Base-by-base conservation (phyloP, 2,113 vertebrate genomes). In the Sylvia atricapilla region DNA sequence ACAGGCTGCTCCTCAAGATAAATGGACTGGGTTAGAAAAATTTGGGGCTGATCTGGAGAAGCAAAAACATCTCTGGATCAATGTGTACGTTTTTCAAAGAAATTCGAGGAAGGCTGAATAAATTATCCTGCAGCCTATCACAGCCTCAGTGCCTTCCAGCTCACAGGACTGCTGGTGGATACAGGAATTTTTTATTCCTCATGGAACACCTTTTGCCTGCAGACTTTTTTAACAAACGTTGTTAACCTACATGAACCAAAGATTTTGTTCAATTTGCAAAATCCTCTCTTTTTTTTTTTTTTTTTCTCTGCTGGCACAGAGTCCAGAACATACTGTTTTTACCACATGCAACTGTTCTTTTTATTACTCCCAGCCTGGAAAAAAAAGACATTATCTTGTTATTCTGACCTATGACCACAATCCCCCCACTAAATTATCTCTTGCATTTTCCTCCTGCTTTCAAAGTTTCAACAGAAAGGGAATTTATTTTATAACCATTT, bases 301-400 rank as follows among this genome's bases (percentile, higher is more conserved):
- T 43, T 44, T 44, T 22, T 70, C 56, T 33, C 83, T 86, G 53
- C 72, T 96, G 95, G 94, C 92, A 93, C 25, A 1, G 49, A 78
- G 76, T 93, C 83, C 56, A 95, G 95, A 93, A 96, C 94, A 95
- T 94, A 90, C 83, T 78, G 90, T 94, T 96, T 96, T 90, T 84
- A 90, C 93, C 88, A 92, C 80, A 63, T 76, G 68, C 86, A 90
- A 96, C 80, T 75, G 52, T n/a, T 92, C 92, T 95, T 94, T 95
- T 95, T 90, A 94, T 87, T 96, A 62, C 88, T 92, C 63, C 64
- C 83, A 89, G 90, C 60, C 88, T 94, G 76, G 79, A 96, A 93
- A 93, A 91, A 91, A 91, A 82, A 96, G 86, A 93, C 92, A 73
- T 60, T 92, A 94, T 92, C 92, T 89, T 89, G 74, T 78, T 96